Base-by-base conservation (phyloP, 2,113 vertebrate species). In the Leptodactylus fuscus region DNA sequence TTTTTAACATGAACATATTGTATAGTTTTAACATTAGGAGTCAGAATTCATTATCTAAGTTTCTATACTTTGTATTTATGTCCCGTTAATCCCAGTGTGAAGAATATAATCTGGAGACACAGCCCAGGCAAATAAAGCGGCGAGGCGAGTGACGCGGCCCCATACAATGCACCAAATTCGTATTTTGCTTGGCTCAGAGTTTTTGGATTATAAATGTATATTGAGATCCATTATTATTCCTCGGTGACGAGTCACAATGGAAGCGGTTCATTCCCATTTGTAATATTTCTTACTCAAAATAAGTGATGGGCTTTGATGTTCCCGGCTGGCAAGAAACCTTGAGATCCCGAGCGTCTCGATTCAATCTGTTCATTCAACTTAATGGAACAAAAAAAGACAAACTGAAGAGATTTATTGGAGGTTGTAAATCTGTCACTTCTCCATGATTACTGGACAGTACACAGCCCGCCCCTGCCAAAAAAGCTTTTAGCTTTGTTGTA, bases 401-500 rank as follows among this genome's bases (percentile, higher is more conserved):
- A 93, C 90, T 89, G 87, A 77, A 89, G 91, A 94, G 93, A 95
- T 95, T 94, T 95, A 94, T 93, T 93, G 87, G 29, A 89, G 91
- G 91, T 79, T 92, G 81, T 95, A 95, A 95, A 95, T 94, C 94
- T 92, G 93, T 94, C 94, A 94, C 92, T 95, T 93, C 92, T 92
- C 92, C 91, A 94, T 92, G 94, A 93, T 94, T 94, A 93, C 94
- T 94, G 93, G 94, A 95, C 93, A 95, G 93, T 92, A 94, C 91
- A 94, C 91, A 93, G 87, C 90, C 81, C 90, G 88, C 89, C 88
- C 88, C 90, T 94, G 95, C 94, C 95, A 95, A 95, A 96, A 96
- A 95, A 94, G 95, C 95, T 95, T 95, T 95, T 95, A 95, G 93
- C 93, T 93, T 94, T 94, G 94, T 94, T 95, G 93, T 93, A 90